A percentile compares a stretch with the other conserved stretches of the same genome.
Evolutionary conservation across 1,140 invertebrate species (phyloP).

Genomic region (Hyles euphorbiae): DNA sequence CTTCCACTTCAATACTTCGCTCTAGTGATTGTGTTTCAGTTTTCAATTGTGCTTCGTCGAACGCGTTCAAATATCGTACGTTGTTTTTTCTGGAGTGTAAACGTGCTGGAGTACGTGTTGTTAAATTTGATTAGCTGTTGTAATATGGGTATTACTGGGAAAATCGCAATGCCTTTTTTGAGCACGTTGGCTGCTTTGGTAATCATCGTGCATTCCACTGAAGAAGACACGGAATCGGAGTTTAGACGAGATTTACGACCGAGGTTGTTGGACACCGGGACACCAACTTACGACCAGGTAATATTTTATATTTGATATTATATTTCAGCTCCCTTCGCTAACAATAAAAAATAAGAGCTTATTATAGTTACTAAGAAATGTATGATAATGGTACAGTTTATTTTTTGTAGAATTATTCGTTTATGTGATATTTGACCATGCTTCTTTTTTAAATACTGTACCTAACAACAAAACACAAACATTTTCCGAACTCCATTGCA

Average conservation of each 20-base stretch:
- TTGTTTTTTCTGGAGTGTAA: constrained; percentile 20
- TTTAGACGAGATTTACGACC: constrained; percentile 38
- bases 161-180: constrained; percentile 50
- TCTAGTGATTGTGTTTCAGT: constrained; percentile 22
- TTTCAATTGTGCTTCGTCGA: constrained; percentile 12
- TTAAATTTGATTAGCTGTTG: constrained; percentile 23
- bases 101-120: constrained; percentile 28
- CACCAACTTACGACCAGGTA: constrained; percentile 51
- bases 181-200: constrained; percentile 65
- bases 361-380: too few species aligned
- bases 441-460: too few species aligned
- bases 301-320: constrained; percentile 6
- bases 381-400: too few species aligned
- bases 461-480: too few species aligned
- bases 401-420: too few species aligned
- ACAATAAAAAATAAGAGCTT: background rate
- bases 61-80: constrained; percentile 8
- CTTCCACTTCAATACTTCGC: constrained; percentile 32
- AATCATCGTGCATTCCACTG: constrained; percentile 60
- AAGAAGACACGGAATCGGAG: constrained; percentile 47
- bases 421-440: too few species aligned
- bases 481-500: too few species aligned
- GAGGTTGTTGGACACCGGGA: constrained; percentile 34
- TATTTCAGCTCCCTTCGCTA: too few species aligned
- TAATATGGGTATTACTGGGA: constrained; percentile 64